Base-by-base conservation (phyloP, 2,797 vertebrate genomes). In the Gadopsis bispinosus region DNA sequence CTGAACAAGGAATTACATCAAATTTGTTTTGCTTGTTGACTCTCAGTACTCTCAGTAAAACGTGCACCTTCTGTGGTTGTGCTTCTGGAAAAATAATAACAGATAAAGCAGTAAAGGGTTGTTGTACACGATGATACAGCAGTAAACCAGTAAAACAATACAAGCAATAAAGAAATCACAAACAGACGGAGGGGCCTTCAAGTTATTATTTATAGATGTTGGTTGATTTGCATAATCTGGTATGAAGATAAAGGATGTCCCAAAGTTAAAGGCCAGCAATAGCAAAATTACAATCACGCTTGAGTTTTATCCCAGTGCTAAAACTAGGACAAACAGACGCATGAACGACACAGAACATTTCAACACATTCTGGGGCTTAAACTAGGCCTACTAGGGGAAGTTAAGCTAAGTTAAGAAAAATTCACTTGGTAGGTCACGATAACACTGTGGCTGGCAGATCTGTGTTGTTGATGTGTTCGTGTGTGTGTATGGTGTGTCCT, bases 341-440 rank as follows among this genome's bases (percentile, higher is more conserved):
- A 26, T 26, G 26, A 70, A 66, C 70, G 72, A 82, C 68, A 87
- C 43, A 78, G 73, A 79, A 90, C 78, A 86, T 89, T 88, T 83
- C 76, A 80, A 39, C 73, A 29, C 54, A 29, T 65, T 75, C 48
- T 53, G 19, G 61, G 5, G 47, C 58, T 80, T 53, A 83, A 87
- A 81, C 81, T 74, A 80, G 85, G 70, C 64, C 60, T 20, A 10
- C 56, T 37, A 11, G 31, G 31, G 65, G 62, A 84, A 56, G 53
- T 75, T 61, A 66, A 39, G 43, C 83, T 35, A 35, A 35, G 7
- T 35, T 26, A 71, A 73, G 73, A 50, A 75, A 62, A 45, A 66
- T 79, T 86, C 75, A 86, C 78, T 77, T 50, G n/a, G 70, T 79
- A 72, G 87, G 88, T 88, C 79, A 87, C n/a, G 11, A 68, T 82